A percentile compares a stretch with the other conserved stretches of the same genome.
phyloP scores from a whole-genome alignment of 2,113 vertebrate species.

The Pelvicachromis taeniatus region DNA sequence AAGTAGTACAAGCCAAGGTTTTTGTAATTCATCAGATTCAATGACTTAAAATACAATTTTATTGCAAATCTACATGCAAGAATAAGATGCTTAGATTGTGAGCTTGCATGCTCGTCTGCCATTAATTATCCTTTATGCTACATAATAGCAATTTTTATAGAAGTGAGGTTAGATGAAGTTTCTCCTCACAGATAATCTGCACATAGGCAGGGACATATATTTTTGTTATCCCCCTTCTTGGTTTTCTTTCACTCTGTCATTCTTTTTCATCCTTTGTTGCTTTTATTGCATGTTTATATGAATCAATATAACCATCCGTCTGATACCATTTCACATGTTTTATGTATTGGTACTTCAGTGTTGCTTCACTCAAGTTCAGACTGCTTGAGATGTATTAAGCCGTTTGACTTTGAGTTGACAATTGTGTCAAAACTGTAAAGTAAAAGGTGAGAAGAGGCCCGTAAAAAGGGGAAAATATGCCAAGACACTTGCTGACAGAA shows the following conservation, averaged over 20 bases:
- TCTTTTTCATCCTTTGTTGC: background rate
- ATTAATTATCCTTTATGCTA: background rate
- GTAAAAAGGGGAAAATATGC: background rate
- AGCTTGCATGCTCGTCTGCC: background rate
- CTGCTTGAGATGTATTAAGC: background rate
- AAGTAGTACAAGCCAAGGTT: background rate
- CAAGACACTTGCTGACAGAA: background rate
- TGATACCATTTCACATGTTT: background rate
- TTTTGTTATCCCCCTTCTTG: background rate
- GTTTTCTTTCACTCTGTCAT: background rate
- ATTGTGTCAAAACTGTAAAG: background rate
- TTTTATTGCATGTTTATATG: background rate
- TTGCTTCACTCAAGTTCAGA: background rate
- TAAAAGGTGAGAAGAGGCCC: background rate
- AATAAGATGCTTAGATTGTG: background rate
- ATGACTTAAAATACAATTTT: background rate
- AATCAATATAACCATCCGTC: background rate
- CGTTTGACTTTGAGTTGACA: constrained; percentile 14
- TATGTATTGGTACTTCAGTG: background rate
- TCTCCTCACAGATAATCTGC: background rate
- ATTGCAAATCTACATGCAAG: background rate
- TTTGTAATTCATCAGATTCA: background rate
- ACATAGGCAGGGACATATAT: background rate
- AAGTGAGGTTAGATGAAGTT: background rate
- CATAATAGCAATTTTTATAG: background rate